Evolutionary conservation across 2,113 vertebrate species (phyloP).

Genomic region (Sula dactylatra): DNA sequence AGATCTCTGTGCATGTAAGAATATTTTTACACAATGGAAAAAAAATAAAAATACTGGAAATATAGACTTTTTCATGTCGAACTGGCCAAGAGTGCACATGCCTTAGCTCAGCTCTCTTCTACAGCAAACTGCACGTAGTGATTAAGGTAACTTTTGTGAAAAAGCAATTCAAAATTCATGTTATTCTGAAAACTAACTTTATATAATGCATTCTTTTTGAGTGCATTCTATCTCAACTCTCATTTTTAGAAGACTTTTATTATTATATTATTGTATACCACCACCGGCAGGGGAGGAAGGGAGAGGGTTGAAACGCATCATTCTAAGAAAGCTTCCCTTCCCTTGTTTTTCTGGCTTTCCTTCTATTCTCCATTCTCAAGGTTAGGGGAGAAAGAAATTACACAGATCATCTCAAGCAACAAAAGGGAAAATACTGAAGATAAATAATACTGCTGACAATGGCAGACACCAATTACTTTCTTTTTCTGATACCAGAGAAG

Average conservation of each 20-base stretch:
- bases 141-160: slow-evolving; percentile 3
- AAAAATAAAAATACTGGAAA: neutral
- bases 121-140: neutral
- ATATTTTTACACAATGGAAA: neutral
- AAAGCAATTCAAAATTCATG: neutral
- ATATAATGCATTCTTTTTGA: slow-evolving; percentile 48
- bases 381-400: neutral
- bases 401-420: neutral
- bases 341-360: neutral
- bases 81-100: neutral
- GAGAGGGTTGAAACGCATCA: neutral
- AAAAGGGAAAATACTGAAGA: neutral
- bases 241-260: neutral
- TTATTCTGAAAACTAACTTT: slow-evolving; percentile 42
- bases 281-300: neutral
- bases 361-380: neutral
- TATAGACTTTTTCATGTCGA: neutral
- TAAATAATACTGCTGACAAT: slow-evolving; percentile 2
- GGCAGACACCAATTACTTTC: slow-evolving; percentile 20
- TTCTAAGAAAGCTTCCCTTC: neutral
- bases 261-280: slow-evolving; percentile 22
- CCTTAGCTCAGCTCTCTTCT: neutral
- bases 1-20: neutral
- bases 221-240: neutral
- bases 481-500: slow-evolving; percentile 5